Evolutionary conservation across 2,888 invertebrate genomes (phyloP).

Genomic region (Pseudanteris insignis): DNA sequence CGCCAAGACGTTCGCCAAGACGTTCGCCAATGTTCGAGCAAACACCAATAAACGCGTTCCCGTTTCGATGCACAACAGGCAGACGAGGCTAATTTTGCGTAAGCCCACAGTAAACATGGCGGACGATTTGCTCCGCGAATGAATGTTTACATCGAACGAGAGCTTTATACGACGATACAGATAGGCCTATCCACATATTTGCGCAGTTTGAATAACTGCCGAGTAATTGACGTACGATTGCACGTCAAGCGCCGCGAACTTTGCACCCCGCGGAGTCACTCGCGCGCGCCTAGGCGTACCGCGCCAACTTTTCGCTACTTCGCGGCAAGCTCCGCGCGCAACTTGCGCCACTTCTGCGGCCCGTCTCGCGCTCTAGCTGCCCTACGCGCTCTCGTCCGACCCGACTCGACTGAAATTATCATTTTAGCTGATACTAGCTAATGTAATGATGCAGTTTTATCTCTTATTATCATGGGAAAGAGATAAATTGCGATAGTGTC

Average conservation of each 20-base stretch:
- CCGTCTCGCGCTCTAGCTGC: constrained; percentile 47
- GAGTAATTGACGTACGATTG: background rate
- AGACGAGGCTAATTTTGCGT: constrained; percentile 31
- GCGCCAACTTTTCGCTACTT: background rate
- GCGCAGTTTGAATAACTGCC: constrained; percentile 22
- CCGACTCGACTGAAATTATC: constrained; percentile 66
- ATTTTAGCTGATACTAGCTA: constrained; percentile 67
- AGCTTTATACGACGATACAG: constrained; percentile 33
- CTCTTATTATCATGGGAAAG: constrained; percentile 68
- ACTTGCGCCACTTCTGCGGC: constrained; percentile 14
- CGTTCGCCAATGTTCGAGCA: constrained; percentile 1
- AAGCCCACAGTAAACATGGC: constrained; percentile 35
- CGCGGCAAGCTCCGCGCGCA: constrained; percentile 10
- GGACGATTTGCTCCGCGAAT: constrained; percentile 11
- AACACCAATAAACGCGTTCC: constrained; percentile 27
- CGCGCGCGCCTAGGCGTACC: background rate
- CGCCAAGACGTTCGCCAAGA: too few relatives aligned
- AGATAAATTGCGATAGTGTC: constrained; percentile 67
- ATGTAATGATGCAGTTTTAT: constrained; percentile 68
- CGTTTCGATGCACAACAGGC: constrained; percentile 12
- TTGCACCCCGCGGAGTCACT: background rate
- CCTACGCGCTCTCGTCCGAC: constrained; percentile 62
- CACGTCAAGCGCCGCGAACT: background rate
- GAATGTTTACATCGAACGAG: constrained; percentile 25
- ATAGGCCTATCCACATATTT: constrained; percentile 43